Evolutionary conservation across 35 echinoderm and acorn worm genomes (phyloP), one percentile per base, ranked within the genome.

Genomic region (Lytechinus variegatus): DNA sequence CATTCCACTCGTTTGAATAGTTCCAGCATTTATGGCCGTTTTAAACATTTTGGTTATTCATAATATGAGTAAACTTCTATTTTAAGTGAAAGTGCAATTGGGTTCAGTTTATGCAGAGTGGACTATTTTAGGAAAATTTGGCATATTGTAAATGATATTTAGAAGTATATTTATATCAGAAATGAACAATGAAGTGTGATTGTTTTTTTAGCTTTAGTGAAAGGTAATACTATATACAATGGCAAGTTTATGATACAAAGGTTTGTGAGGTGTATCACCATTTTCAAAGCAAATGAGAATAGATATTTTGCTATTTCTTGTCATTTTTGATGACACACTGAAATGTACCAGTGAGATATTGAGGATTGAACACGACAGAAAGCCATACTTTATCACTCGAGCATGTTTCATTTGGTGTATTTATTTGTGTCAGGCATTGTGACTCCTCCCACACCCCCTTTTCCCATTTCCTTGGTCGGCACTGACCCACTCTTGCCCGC

Each of bases 371-470:
- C 66, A 79, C 24, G 19, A 79, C 66, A 79, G 19, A 24, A 24
- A 5, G n/a, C 66, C 66, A 79, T 79, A 79, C 33, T 44, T 24
- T 79, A 24, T 79, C 66, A 79, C 66, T 79, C 66, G 5, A 79
- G 66, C 66, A 79, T 79, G 66, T 79, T 79, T 24, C 66, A 79
- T n/a, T 79, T n/a, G 66, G 66, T 79, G 66, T 79, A 79, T 6
- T 79, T 79, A 79, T 79, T 79, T 79, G 66, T 79, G 66, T 79
- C 66, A 79, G 14, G 66, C 66, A 79, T 79, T 79, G 14, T 79
- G 66, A 79, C 14, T 24, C 61, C 61, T 14, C 60, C 14, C 61
- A 5, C 66, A 24, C 66, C 66, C 66, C 16, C 13, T 72, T n/a
- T 6, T 24, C 66, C 9, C 5, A 58, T 11, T 1, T 58, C 56